Evolutionary conservation across 1,140 invertebrate genomes (phyloP), one percentile per base, ranked within the genome.

Genomic region (Temnothorax nylanderi): DNA sequence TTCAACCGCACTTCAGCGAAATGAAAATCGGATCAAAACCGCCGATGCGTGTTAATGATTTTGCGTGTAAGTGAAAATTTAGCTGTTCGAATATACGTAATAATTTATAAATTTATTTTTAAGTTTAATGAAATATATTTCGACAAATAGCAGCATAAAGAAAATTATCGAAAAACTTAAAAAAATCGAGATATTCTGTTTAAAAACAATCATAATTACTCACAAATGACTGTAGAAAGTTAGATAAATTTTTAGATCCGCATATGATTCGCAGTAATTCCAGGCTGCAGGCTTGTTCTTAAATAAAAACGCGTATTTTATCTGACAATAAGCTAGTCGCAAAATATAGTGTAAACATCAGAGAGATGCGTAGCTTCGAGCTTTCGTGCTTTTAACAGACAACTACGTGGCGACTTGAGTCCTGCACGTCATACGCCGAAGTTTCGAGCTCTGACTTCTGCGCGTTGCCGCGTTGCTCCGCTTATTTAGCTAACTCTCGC

Each of bases 381-480:
- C 0, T 2, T 54, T 54, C 16, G 18, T 37, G 54, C 67, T 84
- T 84, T 82, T 82, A 49, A 84, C 49, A 49, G n/a, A 26, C 56
- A 84, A 84, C 54, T 84, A 75, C 75, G 80, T 62, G 54, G 32
- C n/a, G 56, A 84, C 80, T 84, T 84, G 69, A 84, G 7, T 7
- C n/a, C 4, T 60, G 54, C 54, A 84, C 26, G 32, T 84, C 56
- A 18, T 54, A 6, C 18, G 8, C 18, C 44, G 21, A 84, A 84
- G 80, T 84, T 84, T 62, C 32, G 26, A 75, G 54, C 80, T 75
- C 75, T 75, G 80, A 84, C 69, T 84, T 62, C 26, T 13, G 26
- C 32, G 47, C 44, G 26, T 41, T 64, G 13, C 8, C 26, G 37
- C 18, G 21, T 58, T 47, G 51, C 32, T 84, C 21, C 65, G 26